These are phyloP conservation scores for Petrophora chlorosata DNA, from an alignment of 2,888 invertebrate genomes.

Conservation along the genomic window DNA sequence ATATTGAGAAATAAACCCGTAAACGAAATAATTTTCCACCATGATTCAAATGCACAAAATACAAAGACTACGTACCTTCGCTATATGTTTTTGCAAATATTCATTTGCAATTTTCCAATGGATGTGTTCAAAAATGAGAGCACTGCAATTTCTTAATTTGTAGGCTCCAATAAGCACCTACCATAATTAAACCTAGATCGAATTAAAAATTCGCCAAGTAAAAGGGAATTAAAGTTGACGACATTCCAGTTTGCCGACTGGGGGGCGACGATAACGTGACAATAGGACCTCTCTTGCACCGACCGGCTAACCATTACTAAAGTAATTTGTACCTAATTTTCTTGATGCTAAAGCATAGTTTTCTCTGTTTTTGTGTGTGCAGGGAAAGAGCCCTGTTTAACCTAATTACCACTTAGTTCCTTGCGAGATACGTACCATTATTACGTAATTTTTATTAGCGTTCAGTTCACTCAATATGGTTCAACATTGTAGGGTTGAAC, in stretches of 20 bases:
- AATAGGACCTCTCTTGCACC: slow-evolving; percentile 74
- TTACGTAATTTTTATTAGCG: slow-evolving; percentile 49
- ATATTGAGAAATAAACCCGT: too few relatives aligned
- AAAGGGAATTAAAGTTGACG: slow-evolving; percentile 76
- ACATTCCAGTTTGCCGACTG: slow-evolving; percentile 60
- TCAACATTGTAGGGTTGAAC: slow-evolving; percentile 30
- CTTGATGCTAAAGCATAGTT: slow-evolving; percentile 50
- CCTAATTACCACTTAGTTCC: slow-evolving; percentile 68
- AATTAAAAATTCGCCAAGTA: slow-evolving; percentile 73
- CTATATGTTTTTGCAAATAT: not conserved
- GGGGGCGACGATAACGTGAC: slow-evolving; percentile 72
- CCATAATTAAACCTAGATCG: slow-evolving; percentile 51
- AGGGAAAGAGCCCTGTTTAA: slow-evolving; percentile 49
- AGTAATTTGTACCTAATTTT: slow-evolving; percentile 65
- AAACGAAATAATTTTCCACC: too few relatives aligned
- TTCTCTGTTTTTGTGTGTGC: slow-evolving; percentile 33
- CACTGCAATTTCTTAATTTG: slow-evolving; percentile 2
- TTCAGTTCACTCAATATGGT: slow-evolving; percentile 33
- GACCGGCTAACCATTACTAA: slow-evolving; percentile 55
- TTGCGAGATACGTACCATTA: slow-evolving; percentile 55
- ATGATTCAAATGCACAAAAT: too few relatives aligned
- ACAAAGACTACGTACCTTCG: too few relatives aligned
- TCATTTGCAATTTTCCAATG: not conserved
- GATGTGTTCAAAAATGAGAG: not conserved
- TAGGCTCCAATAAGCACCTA: slow-evolving; percentile 8